Evolutionary conservation across 2,113 vertebrate species (phyloP).

Genomic region (Gobio gobio): DNA sequence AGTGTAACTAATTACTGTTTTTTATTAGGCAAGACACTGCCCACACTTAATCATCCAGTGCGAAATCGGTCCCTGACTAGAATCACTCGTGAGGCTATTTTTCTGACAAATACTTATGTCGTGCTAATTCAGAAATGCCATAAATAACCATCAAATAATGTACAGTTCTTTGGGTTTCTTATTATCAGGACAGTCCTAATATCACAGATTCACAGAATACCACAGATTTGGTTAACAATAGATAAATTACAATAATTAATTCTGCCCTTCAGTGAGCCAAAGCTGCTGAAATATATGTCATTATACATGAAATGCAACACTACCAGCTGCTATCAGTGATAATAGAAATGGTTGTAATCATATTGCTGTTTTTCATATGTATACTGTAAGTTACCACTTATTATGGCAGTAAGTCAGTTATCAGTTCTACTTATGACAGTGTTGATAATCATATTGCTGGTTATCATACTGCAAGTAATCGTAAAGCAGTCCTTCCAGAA

Average conservation of each 20-base stretch:
- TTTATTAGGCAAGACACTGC: constrained; percentile 1
- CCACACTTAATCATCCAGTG: neutral
- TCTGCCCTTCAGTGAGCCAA: neutral
- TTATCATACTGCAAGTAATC: neutral
- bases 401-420: no score
- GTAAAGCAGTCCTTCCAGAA: no score
- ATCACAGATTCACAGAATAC: neutral
- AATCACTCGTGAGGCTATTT: neutral
- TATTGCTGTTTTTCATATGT: neutral
- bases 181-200: neutral
- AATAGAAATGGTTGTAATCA: neutral
- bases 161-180: neutral
- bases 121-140: neutral
- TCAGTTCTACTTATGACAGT: no score
- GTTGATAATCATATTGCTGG: neutral
- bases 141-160: neutral
- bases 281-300: neutral
- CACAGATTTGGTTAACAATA: neutral
- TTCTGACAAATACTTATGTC: neutral
- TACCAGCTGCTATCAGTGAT: neutral
- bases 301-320: neutral
- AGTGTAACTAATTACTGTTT: constrained; percentile 40
- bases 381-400: no score
- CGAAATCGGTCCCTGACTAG: constrained; percentile 2
- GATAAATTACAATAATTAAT: neutral